Conservation (phyloP, 2,797 vertebrate genomes). For the Craterocephalus amniculus region DNA sequence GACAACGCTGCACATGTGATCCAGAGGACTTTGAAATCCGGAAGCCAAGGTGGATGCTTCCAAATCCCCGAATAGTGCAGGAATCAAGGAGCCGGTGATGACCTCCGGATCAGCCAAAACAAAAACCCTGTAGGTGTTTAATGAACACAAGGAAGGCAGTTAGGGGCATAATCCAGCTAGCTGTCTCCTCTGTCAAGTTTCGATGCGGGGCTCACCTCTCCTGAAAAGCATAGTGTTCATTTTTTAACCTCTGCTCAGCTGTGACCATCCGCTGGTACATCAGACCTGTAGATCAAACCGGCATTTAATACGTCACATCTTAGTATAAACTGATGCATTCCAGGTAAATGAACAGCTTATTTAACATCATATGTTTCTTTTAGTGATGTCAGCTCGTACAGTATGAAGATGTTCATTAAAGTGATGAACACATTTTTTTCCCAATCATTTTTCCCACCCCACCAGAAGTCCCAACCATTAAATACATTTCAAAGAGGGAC, state of each 20-base stretch:
- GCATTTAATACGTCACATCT: constrained; percentile 3
- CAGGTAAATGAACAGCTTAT: neutral
- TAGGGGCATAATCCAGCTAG: neutral
- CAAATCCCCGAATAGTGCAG: constrained; percentile 81
- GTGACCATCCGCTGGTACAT: constrained; percentile 90
- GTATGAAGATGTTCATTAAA: no score
- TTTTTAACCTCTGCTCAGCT: constrained; percentile 89
- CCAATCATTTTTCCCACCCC: no score
- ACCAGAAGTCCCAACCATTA: no score
- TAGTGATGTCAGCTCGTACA: no score
- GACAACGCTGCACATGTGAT: constrained; percentile 81
- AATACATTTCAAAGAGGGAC: no score
- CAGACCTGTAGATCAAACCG: constrained; percentile 74
- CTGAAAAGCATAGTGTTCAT: constrained; percentile 84
- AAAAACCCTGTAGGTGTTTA: constrained; percentile 83
- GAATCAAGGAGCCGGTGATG: constrained; percentile 85
- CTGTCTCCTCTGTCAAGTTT: no score
- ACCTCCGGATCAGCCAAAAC: constrained; percentile 91
- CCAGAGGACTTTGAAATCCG: constrained; percentile 57
- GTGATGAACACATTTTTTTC: no score
- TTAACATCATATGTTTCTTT: no score
- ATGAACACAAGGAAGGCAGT: neutral
- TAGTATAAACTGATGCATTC: neutral
- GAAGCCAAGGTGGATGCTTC: constrained; percentile 69
- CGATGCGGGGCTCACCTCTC: constrained; percentile 84